phyloP scores from a whole-genome alignment of 1,140 invertebrate genomes.

The Acromyrmex echinatior region DNA sequence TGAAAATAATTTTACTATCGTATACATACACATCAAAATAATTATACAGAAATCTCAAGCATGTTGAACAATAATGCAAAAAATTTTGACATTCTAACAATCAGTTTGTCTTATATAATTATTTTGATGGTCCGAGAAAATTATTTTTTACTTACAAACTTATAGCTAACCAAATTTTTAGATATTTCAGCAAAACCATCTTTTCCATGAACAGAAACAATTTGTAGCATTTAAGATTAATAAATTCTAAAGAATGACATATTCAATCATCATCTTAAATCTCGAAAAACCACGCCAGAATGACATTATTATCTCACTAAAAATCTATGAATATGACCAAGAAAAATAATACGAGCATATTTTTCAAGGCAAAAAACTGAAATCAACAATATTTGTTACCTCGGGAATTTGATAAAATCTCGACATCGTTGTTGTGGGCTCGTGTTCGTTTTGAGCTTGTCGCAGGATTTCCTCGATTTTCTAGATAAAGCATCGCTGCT shows the following conservation, averaged over 20 bases:
- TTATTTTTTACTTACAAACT: too few species aligned
- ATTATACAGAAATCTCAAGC: too few species aligned
- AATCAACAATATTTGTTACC: constrained; percentile 60
- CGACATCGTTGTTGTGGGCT: constrained; percentile 2
- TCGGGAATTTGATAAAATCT: constrained; percentile 61
- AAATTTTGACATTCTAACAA: too few species aligned
- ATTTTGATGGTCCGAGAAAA: too few species aligned
- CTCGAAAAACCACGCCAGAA: not conserved
- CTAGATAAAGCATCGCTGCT: constrained; percentile 67
- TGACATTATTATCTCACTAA: not conserved
- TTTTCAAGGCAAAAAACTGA: not conserved
- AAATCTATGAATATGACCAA: constrained; percentile 30
- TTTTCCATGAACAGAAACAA: too few species aligned
- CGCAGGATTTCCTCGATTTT: constrained; percentile 53
- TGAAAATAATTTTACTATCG: too few species aligned
- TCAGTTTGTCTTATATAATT: too few species aligned
- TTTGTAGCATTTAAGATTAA: not conserved
- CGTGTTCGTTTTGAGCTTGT: constrained; percentile 55
- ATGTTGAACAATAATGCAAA: too few species aligned
- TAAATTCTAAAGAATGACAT: not conserved
- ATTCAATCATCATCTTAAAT: not conserved
- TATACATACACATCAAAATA: too few species aligned
- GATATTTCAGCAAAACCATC: too few species aligned
- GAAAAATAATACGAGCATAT: constrained; percentile 15
- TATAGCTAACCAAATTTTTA: too few species aligned